phyloP scores from a whole-genome alignment of 1,140 invertebrate species.

The Drosophila obscura region DNA sequence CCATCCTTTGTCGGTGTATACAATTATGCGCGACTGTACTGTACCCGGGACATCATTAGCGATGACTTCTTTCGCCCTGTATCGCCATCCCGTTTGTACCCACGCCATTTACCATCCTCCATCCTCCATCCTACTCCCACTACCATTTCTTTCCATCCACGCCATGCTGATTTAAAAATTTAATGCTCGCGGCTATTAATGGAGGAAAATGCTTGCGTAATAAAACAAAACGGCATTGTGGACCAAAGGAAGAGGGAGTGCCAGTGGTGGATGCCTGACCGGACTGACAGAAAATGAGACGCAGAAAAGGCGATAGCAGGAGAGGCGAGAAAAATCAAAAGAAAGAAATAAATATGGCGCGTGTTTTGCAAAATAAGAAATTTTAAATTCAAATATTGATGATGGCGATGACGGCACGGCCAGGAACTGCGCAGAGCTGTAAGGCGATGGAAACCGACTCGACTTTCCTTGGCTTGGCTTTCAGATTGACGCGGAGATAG shows the following conservation, averaged over 20 bases:
- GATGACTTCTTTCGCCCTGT: conserved; percentile 31
- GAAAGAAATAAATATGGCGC: conserved; percentile 79
- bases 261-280: conserved; percentile 31
- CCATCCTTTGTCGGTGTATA: conserved; percentile 5
- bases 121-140: neutral
- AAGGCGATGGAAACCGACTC: conserved; percentile 37
- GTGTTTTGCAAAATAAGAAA: conserved; percentile 69
- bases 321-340: conserved; percentile 66
- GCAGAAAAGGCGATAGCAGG: conserved; percentile 28
- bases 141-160: conserved; percentile 23
- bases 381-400: conserved; percentile 81
- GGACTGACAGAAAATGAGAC: conserved; percentile 41
- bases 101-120: conserved; percentile 27
- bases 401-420: conserved; percentile 50
- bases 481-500: conserved; percentile 5
- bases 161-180: conserved; percentile 74
- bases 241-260: conserved; percentile 19
- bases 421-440: conserved; percentile 31
- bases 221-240: conserved; percentile 70
- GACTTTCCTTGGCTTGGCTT: conserved; percentile 47
- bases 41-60: conserved; percentile 56
- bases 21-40: conserved; percentile 65
- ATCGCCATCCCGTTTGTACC: conserved; percentile 8
- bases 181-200: conserved; percentile 81
- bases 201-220: conserved; percentile 78